phyloP scores from a whole-genome alignment of 2,113 vertebrate genomes.

The Chloropsis cyanopogon region DNA sequence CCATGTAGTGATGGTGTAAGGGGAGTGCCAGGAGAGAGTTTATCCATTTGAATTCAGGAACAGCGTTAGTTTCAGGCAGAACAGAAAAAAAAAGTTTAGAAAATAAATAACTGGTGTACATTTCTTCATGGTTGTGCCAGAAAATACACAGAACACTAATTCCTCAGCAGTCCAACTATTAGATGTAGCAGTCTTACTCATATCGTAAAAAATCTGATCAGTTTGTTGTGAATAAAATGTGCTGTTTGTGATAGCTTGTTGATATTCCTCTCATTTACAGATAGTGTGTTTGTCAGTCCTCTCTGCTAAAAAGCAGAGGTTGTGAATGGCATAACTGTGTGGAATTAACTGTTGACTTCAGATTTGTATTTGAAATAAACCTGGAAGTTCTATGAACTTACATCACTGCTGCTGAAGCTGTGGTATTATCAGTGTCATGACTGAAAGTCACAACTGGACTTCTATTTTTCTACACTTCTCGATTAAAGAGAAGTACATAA shows the following conservation, averaged over 20 bases:
- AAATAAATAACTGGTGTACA: background rate
- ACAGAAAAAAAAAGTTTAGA: background rate
- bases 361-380: background rate
- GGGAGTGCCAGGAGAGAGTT: background rate
- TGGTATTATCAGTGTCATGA: background rate
- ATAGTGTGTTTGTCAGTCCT: background rate
- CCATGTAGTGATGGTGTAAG: fast-evolving
- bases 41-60: background rate
- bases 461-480: background rate
- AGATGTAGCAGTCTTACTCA: background rate
- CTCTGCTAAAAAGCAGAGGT: background rate
- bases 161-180: background rate
- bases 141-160: background rate
- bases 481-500: background rate
- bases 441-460: background rate
- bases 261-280: background rate
- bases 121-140: background rate
- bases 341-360: background rate
- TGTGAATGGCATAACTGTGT: background rate
- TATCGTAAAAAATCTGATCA: background rate
- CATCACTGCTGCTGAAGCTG: background rate
- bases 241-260: background rate
- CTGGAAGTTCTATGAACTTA: background rate
- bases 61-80: background rate
- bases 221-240: background rate